Evolutionary conservation across 2,113 vertebrate genomes (phyloP).

Genomic region (Pelusios castaneus): DNA sequence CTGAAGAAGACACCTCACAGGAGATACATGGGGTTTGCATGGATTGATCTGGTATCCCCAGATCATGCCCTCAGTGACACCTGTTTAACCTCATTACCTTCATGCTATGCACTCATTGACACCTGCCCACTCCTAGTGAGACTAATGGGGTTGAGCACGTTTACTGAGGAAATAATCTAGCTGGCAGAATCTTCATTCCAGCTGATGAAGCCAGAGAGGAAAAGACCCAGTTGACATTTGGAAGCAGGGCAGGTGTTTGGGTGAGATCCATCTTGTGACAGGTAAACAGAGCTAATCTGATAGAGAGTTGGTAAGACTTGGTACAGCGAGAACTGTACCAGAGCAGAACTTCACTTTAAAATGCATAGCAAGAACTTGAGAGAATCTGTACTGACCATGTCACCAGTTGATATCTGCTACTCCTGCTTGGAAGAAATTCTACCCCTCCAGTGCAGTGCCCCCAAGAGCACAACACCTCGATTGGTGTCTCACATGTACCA

Average conservation of each 20-base stretch:
- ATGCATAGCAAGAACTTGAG: too few relatives aligned
- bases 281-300: not conserved
- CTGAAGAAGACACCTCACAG: not conserved
- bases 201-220: not conserved
- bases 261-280: not conserved
- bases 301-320: not conserved
- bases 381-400: not conserved
- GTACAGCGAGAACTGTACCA: not conserved
- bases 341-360: not conserved
- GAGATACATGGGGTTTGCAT: not conserved
- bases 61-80: not conserved
- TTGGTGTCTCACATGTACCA: not conserved
- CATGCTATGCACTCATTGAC: not conserved
- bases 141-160: not conserved
- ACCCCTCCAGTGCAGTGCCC: not conserved
- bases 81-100: not conserved
- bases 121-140: not conserved
- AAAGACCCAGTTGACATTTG: not conserved
- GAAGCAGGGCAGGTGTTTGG: not conserved
- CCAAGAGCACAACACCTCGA: not conserved
- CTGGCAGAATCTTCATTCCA: not conserved
- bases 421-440: not conserved
- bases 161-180: not conserved
- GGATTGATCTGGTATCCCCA: not conserved
- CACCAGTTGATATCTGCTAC: rapidly evolving